A percentile compares a stretch with the other conserved stretches of the same genome.
phyloP scores from a whole-genome alignment of 2,888 invertebrate species.

The Hypolimnas misippus region DNA sequence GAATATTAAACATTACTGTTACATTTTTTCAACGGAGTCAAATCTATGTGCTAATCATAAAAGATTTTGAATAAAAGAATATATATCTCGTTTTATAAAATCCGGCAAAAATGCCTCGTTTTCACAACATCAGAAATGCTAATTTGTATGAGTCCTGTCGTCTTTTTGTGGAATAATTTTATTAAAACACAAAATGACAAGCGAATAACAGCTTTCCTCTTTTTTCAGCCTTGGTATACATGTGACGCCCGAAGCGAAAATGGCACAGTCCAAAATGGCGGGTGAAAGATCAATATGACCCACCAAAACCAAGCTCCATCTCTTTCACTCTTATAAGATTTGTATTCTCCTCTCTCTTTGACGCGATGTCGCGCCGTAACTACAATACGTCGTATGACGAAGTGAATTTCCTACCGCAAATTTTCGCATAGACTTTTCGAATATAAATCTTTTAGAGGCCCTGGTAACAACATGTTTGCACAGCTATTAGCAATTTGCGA shows the following conservation, averaged over 20 bases:
- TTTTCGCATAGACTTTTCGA: conserved; percentile 58
- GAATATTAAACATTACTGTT: neutral
- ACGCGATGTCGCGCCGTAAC: conserved; percentile 64
- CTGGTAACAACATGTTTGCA: conserved; percentile 63
- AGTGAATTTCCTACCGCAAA: conserved; percentile 66
- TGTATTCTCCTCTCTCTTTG: conserved; percentile 57
- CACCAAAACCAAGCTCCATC: conserved; percentile 73
- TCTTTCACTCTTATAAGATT: conserved; percentile 52
- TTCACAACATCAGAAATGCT: conserved; percentile 69
- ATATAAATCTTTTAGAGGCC: conserved; percentile 52
- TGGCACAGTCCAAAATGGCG: conserved; percentile 81
- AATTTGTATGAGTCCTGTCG: conserved; percentile 68
- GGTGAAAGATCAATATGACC: conserved; percentile 84
- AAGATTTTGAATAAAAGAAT: conserved; percentile 19
- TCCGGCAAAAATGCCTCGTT: conserved; percentile 51
- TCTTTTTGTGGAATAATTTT: conserved; percentile 71
- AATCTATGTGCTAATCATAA: neutral
- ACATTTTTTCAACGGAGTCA: neutral
- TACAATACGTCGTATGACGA: conserved; percentile 76
- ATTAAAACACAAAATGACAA: conserved; percentile 77
- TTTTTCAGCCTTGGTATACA: conserved; percentile 68
- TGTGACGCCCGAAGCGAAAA: conserved; percentile 79
- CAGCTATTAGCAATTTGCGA: conserved; percentile 70
- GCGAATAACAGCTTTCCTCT: conserved; percentile 71
- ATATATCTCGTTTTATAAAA: conserved; percentile 28